Conservation (phyloP, 2,888 invertebrate genomes). For the Lepidochitona cinerea region DNA sequence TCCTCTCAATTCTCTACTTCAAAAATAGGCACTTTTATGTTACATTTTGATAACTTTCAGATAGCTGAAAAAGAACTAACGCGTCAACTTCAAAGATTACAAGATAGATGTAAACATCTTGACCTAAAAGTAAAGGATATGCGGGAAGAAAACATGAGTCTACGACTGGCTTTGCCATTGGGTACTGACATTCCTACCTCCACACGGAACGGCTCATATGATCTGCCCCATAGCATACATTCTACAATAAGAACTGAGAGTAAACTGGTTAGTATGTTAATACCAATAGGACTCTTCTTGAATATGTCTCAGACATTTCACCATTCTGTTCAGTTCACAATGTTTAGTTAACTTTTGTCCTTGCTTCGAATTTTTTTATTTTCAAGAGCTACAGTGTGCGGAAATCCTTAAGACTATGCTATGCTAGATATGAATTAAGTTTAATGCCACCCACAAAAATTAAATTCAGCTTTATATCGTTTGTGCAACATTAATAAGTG, state of each 20-base stretch:
- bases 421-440: no score
- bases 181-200: constrained; percentile 35
- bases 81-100: constrained; percentile 54
- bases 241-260: constrained; percentile 41
- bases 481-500: no score
- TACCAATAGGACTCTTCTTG: no score
- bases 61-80: constrained; percentile 56
- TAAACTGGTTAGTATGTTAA: constrained; percentile 40
- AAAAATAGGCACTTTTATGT: background rate
- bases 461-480: no score
- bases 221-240: constrained; percentile 52
- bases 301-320: no score
- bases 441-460: no score
- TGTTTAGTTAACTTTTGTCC: no score
- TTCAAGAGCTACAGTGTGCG: no score
- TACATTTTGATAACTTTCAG: constrained; percentile 29
- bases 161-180: constrained; percentile 52
- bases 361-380: no score
- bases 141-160: constrained; percentile 56
- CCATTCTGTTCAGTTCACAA: no score
- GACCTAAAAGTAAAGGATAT: constrained; percentile 54
- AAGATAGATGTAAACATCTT: constrained; percentile 53
- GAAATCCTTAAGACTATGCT: no score
- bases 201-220: constrained; percentile 36
- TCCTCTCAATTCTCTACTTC: background rate